Base-by-base conservation (phyloP, 2,797 vertebrate genomes). In the Tragopan temminckii region DNA sequence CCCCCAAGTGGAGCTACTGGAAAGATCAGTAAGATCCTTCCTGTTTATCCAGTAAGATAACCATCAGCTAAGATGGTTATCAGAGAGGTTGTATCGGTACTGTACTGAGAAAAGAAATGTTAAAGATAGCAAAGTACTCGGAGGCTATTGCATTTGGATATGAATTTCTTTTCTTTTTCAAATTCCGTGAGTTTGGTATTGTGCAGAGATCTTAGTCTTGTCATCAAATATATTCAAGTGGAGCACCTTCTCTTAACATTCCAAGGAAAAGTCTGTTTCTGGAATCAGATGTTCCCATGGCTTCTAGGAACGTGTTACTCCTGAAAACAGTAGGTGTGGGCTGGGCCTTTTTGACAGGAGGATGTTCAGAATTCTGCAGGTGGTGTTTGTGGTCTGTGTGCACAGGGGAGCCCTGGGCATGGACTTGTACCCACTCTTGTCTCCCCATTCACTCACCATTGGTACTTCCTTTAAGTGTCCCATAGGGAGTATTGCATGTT, bases 341-440 rank as follows among this genome's bases (percentile, higher is more conserved):
- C 36, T 58, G 55, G 11, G 5, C 3, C 17, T 78, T 85, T 78
- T 77, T 71, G 27, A 3, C 27, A 52, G 36, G 29, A 38, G 57
- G 21, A 48, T 0, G 2, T 70, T 40, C 21, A 36, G 48, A 83
- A 35, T 80, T 91, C 64, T 53, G n/a, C 42, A 57, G 59, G 18
- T 64, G 24, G 27, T 0, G 0, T 12, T 82, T 1, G 2, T 21
- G n/a, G 19, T 69, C n/a, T 35, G 5, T 59, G 35, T 58, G 19
- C 83, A 78, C 11, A 20, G 17, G 57, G 33, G 38, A 57, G 71
- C 59, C 7, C 14, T 66, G 42, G 23, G 48, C 7, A 1, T 68
- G 58, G 45, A 55, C 68, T 55, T 68, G 33, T 42, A 21, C 0
- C 1, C 43, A 63, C 11, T 40, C 33, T 33, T 59, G 50, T 62